These are phyloP conservation scores for Oryzias celebensis DNA, from an alignment of 2,113 vertebrate genomes.

Conservation along the genomic window DNA sequence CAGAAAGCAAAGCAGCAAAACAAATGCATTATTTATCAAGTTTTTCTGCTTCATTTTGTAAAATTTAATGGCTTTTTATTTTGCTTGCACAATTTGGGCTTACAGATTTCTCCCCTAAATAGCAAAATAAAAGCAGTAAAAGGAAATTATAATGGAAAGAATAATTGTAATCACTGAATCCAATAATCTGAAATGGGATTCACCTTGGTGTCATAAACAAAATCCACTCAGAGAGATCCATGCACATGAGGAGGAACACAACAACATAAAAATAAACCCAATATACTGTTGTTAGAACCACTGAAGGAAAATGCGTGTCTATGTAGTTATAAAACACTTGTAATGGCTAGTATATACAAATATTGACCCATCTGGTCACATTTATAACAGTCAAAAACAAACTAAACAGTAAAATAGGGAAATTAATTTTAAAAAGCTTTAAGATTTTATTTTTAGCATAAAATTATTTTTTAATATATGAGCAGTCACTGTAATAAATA, in stretches of 20 bases:
- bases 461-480: too few relatives aligned
- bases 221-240: slow-evolving; percentile 19
- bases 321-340: slow-evolving; percentile 9
- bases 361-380: background rate
- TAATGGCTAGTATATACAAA: slow-evolving; percentile 8
- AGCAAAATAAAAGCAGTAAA: slow-evolving; percentile 46
- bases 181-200: slow-evolving; percentile 61
- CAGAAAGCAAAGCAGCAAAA: too few relatives aligned
- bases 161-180: slow-evolving; percentile 63
- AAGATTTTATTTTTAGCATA: too few relatives aligned
- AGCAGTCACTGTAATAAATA: too few relatives aligned
- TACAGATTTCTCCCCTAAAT: slow-evolving; percentile 43
- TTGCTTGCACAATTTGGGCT: slow-evolving; percentile 16
- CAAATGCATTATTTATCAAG: background rate
- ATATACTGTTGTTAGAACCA: slow-evolving; percentile 25
- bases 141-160: slow-evolving; percentile 48
- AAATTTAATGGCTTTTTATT: slow-evolving; percentile 33
- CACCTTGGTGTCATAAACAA: slow-evolving; percentile 39
- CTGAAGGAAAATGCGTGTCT: slow-evolving; percentile 34
- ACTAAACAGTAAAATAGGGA: too few relatives aligned
- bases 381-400: background rate
- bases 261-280: slow-evolving; percentile 9
- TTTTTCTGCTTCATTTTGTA: slow-evolving; percentile 32
- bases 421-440: too few relatives aligned
- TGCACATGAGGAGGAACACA: slow-evolving; percentile 1